Percentiles rank a stretch among this genome's conserved stretches.
Evolutionary conservation across 2,113 vertebrate species (phyloP).

Genomic region (Tetrao urogallus): DNA sequence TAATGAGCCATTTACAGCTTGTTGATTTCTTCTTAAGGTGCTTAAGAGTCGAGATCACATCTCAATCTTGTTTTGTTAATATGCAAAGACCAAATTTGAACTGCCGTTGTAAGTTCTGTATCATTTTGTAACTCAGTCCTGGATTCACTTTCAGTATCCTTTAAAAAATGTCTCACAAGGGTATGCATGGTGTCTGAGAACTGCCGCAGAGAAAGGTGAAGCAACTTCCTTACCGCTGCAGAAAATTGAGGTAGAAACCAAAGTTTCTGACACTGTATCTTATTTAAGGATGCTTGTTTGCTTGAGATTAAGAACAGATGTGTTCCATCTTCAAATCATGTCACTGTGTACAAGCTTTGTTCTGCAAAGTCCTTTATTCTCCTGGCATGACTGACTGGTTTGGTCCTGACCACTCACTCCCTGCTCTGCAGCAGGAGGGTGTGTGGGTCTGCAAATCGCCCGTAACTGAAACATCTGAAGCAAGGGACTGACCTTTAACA

Average conservation of each 20-base stretch:
- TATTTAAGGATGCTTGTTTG: background rate
- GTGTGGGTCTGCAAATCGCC: background rate
- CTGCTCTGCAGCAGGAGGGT: background rate
- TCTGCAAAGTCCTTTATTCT: background rate
- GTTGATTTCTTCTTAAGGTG: background rate
- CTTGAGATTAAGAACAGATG: background rate
- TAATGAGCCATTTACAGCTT: background rate
- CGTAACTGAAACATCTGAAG: background rate
- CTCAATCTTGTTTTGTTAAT: background rate
- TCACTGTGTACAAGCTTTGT: background rate
- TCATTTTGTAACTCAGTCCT: background rate
- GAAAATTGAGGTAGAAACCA: background rate
- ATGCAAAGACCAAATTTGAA: background rate
- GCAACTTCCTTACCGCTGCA: background rate
- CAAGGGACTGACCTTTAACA: background rate
- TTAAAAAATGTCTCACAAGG: background rate
- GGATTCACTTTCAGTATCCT: background rate
- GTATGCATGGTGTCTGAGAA: background rate
- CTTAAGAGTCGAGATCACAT: background rate
- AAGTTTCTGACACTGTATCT: background rate
- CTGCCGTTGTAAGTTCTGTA: background rate
- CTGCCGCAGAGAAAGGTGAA: background rate
- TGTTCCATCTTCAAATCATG: background rate
- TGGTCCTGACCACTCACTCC: background rate
- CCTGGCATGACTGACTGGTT: background rate